A percentile compares a stretch with the other conserved stretches of the same genome.
phyloP scores from a whole-genome alignment of 92 coral and sea anemone genomes.

The Paramuricea clavata region DNA sequence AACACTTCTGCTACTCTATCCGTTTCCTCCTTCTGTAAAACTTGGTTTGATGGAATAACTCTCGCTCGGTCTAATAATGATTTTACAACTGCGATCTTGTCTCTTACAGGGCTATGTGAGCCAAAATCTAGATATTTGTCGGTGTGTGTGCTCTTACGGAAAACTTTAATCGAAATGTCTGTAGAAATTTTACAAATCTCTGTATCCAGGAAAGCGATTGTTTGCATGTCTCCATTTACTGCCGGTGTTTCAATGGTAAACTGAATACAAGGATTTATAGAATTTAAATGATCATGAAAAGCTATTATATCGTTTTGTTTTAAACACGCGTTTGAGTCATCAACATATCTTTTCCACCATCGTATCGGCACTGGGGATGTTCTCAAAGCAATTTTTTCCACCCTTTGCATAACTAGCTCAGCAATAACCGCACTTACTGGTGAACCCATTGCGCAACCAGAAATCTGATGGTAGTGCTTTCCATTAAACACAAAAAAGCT shows the following conservation, averaged over 20 bases:
- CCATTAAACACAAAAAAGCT: not conserved
- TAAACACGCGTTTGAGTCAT: conserved; percentile 30
- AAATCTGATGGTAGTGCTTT: not conserved
- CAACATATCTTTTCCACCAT: not conserved
- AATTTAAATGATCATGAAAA: conserved; percentile 38
- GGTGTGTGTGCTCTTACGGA: not conserved
- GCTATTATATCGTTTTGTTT: not conserved
- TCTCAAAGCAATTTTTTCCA: conserved; percentile 21
- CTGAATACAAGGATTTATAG: conserved; percentile 24
- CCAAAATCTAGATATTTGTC: not conserved
- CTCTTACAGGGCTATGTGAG: not conserved
- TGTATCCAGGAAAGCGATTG: no score
- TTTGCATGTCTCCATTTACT: not conserved
- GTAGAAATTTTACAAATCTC: no score
- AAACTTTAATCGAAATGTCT: not conserved
- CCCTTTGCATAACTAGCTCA: conserved; percentile 18
- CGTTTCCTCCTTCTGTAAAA: not conserved
- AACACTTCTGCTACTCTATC: not conserved
- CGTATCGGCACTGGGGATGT: not conserved
- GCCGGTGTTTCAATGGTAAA: conserved; percentile 32
- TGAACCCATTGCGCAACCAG: not conserved
- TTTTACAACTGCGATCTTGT: not conserved
- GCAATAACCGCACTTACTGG: not conserved
- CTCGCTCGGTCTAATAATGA: not conserved
- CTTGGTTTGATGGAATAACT: not conserved